Evolutionary conservation across 2,797 vertebrate species (phyloP).

Genomic region (Acanthopagrus latus): DNA sequence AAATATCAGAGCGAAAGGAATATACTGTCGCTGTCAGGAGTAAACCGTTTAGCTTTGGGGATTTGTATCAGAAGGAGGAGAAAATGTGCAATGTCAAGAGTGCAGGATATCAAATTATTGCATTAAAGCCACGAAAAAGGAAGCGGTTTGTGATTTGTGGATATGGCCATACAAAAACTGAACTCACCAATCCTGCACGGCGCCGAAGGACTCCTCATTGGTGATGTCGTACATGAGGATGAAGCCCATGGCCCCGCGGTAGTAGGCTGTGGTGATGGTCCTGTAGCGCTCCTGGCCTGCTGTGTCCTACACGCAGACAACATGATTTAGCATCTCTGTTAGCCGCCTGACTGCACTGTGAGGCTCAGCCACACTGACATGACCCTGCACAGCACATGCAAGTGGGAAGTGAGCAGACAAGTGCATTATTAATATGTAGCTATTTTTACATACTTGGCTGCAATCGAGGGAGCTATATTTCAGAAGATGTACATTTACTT

Average conservation of each 20-base stretch:
- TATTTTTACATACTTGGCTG: conserved; percentile 17
- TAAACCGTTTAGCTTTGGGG: background rate
- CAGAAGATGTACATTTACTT: background rate
- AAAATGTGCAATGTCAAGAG: background rate
- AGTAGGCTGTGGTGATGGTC: conserved; percentile 97
- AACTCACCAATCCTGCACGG: conserved; percentile 87
- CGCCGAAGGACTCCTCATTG: conserved; percentile 95
- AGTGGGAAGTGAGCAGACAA: conserved; percentile 10
- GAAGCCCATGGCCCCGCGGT: conserved; percentile 96
- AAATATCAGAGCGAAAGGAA: background rate
- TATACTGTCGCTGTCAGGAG: background rate
- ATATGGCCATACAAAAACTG: background rate
- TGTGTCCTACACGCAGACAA: conserved; percentile 88
- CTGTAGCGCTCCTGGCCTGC: conserved; percentile 96
- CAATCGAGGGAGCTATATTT: background rate
- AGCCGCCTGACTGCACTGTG: conserved; percentile 27
- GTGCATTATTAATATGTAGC: conserved; percentile 26
- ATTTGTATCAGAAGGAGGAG: conserved; percentile 8
- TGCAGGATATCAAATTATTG: conserved; percentile 4
- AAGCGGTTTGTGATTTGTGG: conserved; percentile 4
- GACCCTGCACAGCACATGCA: conserved; percentile 9
- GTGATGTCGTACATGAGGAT: conserved; percentile 98
- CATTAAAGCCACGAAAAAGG: background rate
- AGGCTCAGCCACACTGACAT: conserved; percentile 13
- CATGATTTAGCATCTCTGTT: conserved; percentile 26